phyloP scores from a whole-genome alignment of 2,888 invertebrate genomes.

The Andrena dorsata region DNA sequence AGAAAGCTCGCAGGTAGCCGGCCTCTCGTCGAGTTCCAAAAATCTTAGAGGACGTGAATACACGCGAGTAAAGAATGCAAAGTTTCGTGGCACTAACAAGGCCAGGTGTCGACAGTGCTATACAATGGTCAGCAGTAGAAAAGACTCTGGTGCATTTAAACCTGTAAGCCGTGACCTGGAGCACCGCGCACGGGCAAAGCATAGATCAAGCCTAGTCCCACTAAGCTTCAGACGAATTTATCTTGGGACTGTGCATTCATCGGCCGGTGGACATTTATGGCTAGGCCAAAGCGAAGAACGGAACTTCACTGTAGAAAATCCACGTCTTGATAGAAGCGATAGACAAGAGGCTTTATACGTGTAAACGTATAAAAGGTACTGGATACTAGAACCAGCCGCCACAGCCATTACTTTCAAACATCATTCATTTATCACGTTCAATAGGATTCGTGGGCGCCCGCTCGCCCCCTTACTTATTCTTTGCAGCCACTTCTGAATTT shows the following conservation, averaged over 20 bases:
- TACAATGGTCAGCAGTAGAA: constrained; percentile 36
- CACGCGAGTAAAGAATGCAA: background rate
- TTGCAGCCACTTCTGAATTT: background rate
- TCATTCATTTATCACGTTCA: constrained; percentile 7
- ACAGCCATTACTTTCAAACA: background rate
- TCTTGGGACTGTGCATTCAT: constrained; percentile 22
- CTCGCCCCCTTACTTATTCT: background rate
- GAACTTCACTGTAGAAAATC: constrained; percentile 15
- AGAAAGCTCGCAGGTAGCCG: background rate
- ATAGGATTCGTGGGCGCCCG: constrained; percentile 1
- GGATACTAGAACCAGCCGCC: background rate
- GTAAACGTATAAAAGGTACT: background rate
- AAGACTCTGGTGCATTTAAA: constrained; percentile 51
- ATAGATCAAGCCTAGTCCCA: constrained; percentile 25
- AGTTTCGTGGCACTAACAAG: constrained; percentile 23
- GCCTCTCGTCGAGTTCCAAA: background rate
- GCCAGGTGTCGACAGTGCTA: constrained; percentile 35
- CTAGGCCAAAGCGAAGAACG: constrained; percentile 5
- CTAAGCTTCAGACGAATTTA: constrained; percentile 18
- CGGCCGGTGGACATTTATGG: constrained; percentile 1
- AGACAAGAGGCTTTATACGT: background rate
- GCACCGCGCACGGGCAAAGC: constrained; percentile 16
- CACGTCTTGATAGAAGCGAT: background rate
- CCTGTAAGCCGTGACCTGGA: constrained; percentile 57
- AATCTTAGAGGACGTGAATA: background rate